Percentiles rank a stretch among this genome's conserved stretches.
Conservation (phyloP, 2,888 invertebrate species). For the Celastrina argiolus region DNA sequence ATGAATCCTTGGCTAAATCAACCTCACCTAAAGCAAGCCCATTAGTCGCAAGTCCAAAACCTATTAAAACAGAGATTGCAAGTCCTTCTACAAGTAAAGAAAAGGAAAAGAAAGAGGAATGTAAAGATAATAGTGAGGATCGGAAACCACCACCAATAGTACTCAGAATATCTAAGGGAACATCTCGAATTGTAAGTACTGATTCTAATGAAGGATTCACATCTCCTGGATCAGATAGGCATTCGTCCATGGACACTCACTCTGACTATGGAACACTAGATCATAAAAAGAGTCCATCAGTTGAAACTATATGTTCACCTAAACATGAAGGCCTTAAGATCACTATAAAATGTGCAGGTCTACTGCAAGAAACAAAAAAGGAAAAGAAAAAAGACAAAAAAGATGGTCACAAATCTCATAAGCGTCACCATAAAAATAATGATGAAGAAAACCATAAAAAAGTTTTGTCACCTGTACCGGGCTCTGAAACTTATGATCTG, state of each 20-base stretch:
- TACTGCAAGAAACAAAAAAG: constrained; percentile 61
- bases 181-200: constrained; percentile 81
- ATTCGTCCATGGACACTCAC: constrained; percentile 70
- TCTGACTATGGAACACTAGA: constrained; percentile 59
- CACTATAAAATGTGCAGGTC: constrained; percentile 68
- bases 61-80: constrained; percentile 57
- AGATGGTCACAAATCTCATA: constrained; percentile 71
- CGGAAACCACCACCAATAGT: constrained; percentile 88
- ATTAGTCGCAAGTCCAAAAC: constrained; percentile 57
- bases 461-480: constrained; percentile 71
- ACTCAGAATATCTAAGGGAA: constrained; percentile 89
- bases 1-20: constrained; percentile 58
- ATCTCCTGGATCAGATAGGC: constrained; percentile 73
- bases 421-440: constrained; percentile 64
- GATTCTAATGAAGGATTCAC: constrained; percentile 80
- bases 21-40: constrained; percentile 70
- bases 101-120: constrained; percentile 53
- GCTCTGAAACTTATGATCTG: constrained; percentile 69
- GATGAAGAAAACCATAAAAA: constrained; percentile 61
- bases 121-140: constrained; percentile 59
- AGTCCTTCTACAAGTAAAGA: constrained; percentile 73
- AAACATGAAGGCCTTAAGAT: constrained; percentile 75
- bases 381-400: constrained; percentile 71
- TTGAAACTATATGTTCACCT: constrained; percentile 69
- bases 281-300: constrained; percentile 62